Base-by-base conservation (phyloP, 2,888 invertebrate species). In the Chalcosyrphus nemorum region DNA sequence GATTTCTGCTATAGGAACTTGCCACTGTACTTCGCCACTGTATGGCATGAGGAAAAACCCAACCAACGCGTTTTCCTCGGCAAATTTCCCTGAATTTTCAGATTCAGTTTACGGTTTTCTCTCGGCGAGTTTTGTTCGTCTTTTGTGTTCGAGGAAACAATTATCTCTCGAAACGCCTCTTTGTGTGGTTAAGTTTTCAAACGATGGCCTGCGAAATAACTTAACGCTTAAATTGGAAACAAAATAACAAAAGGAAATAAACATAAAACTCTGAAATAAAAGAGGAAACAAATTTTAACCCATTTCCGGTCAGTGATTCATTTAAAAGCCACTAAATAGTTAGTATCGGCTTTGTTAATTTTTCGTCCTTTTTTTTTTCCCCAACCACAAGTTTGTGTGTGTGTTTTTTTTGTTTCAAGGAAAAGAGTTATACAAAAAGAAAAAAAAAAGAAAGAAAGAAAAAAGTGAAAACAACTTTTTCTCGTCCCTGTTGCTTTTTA, bases 61-160 rank as follows among this genome's bases (percentile, higher is more conserved):
- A 63, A 54, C 27, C 52, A 29, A 57, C 50, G 24, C 2, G 38
- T 57, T 65, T 78, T 74, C 66, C 61, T 74, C 63, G 68, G 35
- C 45, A 68, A 78, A 78, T 50, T 84, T 68, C 65, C 74, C 27
- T 61, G 65, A 63, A 56, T 66, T 61, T 81, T 71, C 65, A 65
- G 66, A 56, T 86, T 87, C 86, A 87, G 87, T 87, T 86, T 85
- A 84, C 82, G 86, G 77, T 85, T 82, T 87, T 85, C 86, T 85
- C 84, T 86, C 86, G 87, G 76, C 86, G 86, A 86, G 85, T 77
- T 87, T 87, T 85, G 86, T 81, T 86, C 86, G 81, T 78, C 76
- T 50, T 35, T 68, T 32, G 52, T 54, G 66, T 56, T 35, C 68
- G 38, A 68, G 50, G 45, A 77, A 71, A 3, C 35, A 54, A 32